Conservation (phyloP, 1,140 invertebrate genomes). For the Drosophila oshimai region DNA sequence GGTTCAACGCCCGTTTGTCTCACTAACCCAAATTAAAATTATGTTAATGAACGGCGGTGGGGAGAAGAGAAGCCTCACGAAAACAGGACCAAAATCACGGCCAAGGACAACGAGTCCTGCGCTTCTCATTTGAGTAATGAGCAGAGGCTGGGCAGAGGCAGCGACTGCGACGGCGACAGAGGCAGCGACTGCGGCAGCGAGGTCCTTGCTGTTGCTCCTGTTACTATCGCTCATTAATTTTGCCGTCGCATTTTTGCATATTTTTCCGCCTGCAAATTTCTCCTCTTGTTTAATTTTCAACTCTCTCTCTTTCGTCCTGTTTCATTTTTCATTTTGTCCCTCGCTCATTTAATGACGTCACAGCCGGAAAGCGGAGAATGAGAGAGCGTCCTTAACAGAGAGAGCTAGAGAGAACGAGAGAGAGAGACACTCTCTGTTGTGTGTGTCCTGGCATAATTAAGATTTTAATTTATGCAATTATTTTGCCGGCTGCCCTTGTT, state of each 20-base stretch:
- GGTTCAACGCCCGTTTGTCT: constrained; percentile 78
- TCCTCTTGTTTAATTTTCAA: constrained; percentile 63
- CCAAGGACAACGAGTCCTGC: constrained; percentile 76
- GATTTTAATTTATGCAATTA: constrained; percentile 82
- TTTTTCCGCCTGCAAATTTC: constrained; percentile 67
- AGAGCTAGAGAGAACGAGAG: not conserved
- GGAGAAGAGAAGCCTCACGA: constrained; percentile 16
- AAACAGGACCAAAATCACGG: constrained; percentile 73
- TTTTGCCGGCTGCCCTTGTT: constrained; percentile 72
- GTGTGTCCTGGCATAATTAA: constrained; percentile 72
- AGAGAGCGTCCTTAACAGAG: not conserved
- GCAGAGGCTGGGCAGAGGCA: constrained; percentile 24
- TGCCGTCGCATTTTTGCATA: constrained; percentile 64
- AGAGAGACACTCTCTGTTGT: constrained; percentile 19
- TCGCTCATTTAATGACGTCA: constrained; percentile 75
- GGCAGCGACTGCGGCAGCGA: constrained; percentile 1
- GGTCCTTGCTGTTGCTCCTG: constrained; percentile 46
- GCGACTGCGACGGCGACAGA: constrained; percentile 9
- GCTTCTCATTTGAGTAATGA: constrained; percentile 76
- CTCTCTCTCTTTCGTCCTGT: constrained; percentile 28
- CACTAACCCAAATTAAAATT: constrained; percentile 82
- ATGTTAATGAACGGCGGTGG: constrained; percentile 74
- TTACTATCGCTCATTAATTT: constrained; percentile 73
- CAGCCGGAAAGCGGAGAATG: constrained; percentile 15
- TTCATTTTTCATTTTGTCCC: constrained; percentile 78